Conservation (phyloP, 1,140 invertebrate species). For the Drosophila pseudoobscura region DNA sequence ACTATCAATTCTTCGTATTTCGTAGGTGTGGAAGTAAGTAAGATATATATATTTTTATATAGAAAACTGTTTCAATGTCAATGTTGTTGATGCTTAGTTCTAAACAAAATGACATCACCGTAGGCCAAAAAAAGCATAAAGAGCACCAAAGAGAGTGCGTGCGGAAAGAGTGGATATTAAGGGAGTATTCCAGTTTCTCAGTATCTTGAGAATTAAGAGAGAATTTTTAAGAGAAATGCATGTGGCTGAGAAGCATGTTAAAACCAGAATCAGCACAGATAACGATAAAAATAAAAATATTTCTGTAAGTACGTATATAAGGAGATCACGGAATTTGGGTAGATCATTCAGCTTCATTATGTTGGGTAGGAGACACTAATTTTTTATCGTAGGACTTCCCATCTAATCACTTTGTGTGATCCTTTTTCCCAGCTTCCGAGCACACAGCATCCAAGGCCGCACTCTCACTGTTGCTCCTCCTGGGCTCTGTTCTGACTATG, state of each 20-base stretch:
- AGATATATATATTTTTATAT: no score
- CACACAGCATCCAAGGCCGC: conserved; percentile 2
- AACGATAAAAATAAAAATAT: no score
- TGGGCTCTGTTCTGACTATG: conserved; percentile 24
- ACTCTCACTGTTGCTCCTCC: conserved; percentile 11
- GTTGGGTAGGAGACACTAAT: conserved; percentile 26
- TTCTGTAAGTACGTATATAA: no score
- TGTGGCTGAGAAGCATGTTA: no score
- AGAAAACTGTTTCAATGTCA: not conserved
- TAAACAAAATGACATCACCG: conserved; percentile 56
- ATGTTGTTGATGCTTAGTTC: conserved; percentile 7
- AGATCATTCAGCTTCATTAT: conserved; percentile 15
- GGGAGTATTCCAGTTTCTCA: no score
- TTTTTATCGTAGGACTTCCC: no score
- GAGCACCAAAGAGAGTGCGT: not conserved
- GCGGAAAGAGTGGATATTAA: not conserved
- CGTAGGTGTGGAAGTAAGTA: no score
- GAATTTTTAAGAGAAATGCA: no score
- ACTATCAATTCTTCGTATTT: not conserved
- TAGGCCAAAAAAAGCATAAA: conserved; percentile 2
- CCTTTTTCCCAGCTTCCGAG: not conserved
- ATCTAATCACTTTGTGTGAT: not conserved
- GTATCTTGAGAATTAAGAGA: no score
- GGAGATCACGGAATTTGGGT: not conserved
- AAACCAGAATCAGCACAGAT: no score